Conservation (phyloP, 2,113 vertebrate species). For the Mormyrus lacerda region DNA sequence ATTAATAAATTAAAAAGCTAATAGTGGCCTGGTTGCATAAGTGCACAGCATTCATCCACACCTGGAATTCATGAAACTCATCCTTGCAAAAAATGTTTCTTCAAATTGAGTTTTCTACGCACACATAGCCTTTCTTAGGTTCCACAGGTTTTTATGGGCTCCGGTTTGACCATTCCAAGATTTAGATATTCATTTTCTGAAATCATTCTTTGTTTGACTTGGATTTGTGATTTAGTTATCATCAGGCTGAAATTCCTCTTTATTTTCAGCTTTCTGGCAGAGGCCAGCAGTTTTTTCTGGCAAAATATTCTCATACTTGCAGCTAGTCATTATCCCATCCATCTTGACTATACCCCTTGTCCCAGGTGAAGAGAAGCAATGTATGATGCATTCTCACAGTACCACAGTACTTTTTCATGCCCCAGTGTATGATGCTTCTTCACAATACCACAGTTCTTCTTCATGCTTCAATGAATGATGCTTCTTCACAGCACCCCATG, state of each 20-base stretch:
- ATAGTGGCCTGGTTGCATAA: not conserved
- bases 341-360: not conserved
- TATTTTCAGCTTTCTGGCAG: not conserved
- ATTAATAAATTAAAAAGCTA: not conserved
- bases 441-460: not conserved
- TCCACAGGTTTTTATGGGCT: not conserved
- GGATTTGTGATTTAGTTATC: not conserved
- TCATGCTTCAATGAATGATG: not conserved
- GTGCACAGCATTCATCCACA: not conserved
- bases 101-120: not conserved
- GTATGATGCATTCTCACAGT: not conserved
- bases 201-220: not conserved
- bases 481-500: not conserved
- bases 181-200: not conserved
- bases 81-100: not conserved
- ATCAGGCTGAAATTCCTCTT: not conserved
- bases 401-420: not conserved
- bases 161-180: not conserved
- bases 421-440: not conserved
- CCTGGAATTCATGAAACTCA: not conserved
- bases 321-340: not conserved
- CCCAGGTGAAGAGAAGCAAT: not conserved
- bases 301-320: not conserved
- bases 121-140: not conserved
- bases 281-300: not conserved